These are phyloP conservation scores for Edolisoma coerulescens DNA, from an alignment of 2,113 vertebrate species.

Conservation along the genomic window DNA sequence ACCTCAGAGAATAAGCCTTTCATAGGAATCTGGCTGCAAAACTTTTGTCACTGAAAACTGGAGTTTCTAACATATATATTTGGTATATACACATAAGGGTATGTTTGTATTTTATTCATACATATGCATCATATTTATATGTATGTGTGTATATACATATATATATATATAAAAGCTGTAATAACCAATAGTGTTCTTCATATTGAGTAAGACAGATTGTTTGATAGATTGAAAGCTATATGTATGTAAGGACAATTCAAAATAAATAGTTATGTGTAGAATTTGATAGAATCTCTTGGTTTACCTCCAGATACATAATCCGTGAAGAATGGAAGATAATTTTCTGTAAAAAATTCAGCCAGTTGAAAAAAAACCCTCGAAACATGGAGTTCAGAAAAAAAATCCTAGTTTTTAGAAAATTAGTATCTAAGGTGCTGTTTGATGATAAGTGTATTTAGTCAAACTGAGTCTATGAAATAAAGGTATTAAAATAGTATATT, in stretches of 20 bases:
- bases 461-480: background rate
- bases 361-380: background rate
- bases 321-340: background rate
- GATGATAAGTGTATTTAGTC: background rate
- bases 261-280: background rate
- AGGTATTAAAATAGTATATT: background rate
- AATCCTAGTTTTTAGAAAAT: background rate
- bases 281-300: background rate
- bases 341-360: background rate
- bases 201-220: background rate
- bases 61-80: background rate
- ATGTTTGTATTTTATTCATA: background rate
- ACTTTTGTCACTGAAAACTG: background rate
- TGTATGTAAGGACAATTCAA: background rate
- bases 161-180: background rate
- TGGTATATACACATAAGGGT: background rate
- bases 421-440: background rate
- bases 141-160: background rate
- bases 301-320: background rate
- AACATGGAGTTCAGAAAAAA: background rate
- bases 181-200: background rate
- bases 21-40: background rate
- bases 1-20: background rate
- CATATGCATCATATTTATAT: background rate
- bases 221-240: background rate